Evolutionary conservation across 2,888 invertebrate species (phyloP).

Genomic region (Pristionchus maxplancki): DNA sequence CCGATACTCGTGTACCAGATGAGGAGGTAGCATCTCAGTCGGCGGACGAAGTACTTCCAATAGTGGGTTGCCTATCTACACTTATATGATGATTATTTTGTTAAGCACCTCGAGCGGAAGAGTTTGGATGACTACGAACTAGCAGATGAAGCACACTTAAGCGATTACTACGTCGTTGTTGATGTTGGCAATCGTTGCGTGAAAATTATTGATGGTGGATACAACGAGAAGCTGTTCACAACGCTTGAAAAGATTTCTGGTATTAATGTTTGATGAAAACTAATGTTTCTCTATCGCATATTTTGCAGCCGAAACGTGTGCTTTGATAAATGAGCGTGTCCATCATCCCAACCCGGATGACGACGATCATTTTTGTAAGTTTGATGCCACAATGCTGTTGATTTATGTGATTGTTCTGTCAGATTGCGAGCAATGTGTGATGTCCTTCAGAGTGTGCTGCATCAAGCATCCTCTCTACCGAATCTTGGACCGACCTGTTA

Average conservation of each 20-base stretch:
- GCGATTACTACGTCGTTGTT: slow-evolving; percentile 25
- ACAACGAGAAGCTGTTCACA: background rate
- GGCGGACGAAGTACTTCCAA: background rate
- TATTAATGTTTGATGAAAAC: background rate
- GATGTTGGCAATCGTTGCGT: slow-evolving; percentile 9
- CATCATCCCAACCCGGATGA: background rate
- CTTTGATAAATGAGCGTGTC: background rate
- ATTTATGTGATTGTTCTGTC: background rate
- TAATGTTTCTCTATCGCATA: background rate
- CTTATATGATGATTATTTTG: too few species aligned
- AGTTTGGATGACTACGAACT: background rate
- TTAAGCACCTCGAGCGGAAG: background rate
- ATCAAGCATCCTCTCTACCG: slow-evolving; percentile 43
- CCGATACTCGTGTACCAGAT: background rate
- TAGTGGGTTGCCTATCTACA: background rate
- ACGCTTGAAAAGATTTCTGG: slow-evolving; percentile 38
- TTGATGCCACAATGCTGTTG: background rate
- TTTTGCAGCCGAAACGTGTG: background rate
- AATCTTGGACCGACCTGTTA: slow-evolving; percentile 25
- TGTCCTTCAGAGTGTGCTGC: slow-evolving; percentile 29
- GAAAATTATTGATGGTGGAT: background rate
- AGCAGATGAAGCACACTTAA: background rate
- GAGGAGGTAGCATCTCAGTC: background rate
- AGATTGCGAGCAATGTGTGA: slow-evolving; percentile 43
- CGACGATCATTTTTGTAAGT: slow-evolving; percentile 46